A percentile compares a stretch with the other conserved stretches of the same genome.
phyloP scores from a whole-genome alignment of 2,797 vertebrate species.

The Falco columbarius region DNA sequence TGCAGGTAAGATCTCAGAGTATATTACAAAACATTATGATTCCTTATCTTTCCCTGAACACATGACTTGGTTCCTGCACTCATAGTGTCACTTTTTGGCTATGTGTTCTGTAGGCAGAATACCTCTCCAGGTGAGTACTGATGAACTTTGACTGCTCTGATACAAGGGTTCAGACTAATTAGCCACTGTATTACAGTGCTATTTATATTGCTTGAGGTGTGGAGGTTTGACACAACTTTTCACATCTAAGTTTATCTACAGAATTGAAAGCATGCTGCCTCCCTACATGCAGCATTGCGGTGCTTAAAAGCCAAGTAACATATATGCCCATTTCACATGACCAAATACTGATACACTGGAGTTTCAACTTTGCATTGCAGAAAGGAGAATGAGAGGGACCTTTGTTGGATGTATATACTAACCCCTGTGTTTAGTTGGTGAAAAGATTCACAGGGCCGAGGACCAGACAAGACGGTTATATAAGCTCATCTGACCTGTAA shows the following conservation, averaged over 20 bases:
- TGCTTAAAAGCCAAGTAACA: background rate
- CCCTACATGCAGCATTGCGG: background rate
- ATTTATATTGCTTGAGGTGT: background rate
- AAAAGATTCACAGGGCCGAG: background rate
- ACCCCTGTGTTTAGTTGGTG: background rate
- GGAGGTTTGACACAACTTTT: background rate
- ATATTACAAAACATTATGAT: background rate
- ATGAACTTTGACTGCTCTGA: background rate
- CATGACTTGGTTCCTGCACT: background rate
- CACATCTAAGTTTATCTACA: background rate
- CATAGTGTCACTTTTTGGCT: background rate
- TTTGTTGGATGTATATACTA: background rate
- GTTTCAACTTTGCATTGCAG: background rate
- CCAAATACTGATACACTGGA: background rate
- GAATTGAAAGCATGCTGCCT: background rate
- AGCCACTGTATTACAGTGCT: background rate
- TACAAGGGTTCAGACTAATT: background rate
- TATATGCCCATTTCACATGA: background rate
- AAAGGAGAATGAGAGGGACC: background rate
- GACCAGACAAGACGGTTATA: fast-evolving
- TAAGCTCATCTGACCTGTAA: background rate
- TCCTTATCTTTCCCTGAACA: background rate
- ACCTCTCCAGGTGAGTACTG: background rate
- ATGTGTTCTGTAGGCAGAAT: background rate
- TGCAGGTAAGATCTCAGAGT: background rate